Base-by-base conservation (phyloP, 2,888 invertebrate species). In the Thera obeliscata region DNA sequence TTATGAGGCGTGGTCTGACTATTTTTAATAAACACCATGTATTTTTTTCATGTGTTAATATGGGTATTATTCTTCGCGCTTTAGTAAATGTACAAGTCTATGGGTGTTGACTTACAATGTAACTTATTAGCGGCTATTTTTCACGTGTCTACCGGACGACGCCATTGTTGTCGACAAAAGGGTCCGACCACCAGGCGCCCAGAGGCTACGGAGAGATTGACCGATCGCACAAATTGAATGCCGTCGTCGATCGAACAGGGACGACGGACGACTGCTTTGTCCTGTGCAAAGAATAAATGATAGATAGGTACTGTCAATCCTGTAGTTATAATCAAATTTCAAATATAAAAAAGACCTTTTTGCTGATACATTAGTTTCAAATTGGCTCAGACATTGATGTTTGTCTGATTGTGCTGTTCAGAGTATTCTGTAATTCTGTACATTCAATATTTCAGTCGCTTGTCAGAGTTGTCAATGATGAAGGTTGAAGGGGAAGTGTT, bases 151-250 rank as follows among this genome's bases (percentile, higher is more conserved):
- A 55, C 43, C 11, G 49, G 75, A 76, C 76, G 81, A 75, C 78
- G 80, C 86, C 81, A 88, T 91, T 90, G 90, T 91, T 78, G 76
- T 67, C 80, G 77, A 91, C 90, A 91, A 90, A 65, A 85, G 82
- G 88, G 76, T 72, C 67, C 69, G 80, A 80, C 81, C 75, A 87
- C 90, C 83, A 87, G 87, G 89, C 83, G 76, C 80, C 79, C 86
- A 89, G 81, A 81, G 79, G 78, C 83, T 81, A 83, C 83, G 82
- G 77, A 85, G 87, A 87, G 88, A 89, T 89, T 89, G 90, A 89
- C 90, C 87, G 90, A 87, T 88, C 87, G 87, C 82, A 86, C 88
- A 90, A 91, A 91, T 91, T 91, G 90, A 90, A 90, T 87, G 87
- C 87, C 86, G 85, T 82, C 82, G 87, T 55, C 59, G 84, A 87